Conservation (phyloP, 2,113 vertebrate genomes). For the Zapornia atra region DNA sequence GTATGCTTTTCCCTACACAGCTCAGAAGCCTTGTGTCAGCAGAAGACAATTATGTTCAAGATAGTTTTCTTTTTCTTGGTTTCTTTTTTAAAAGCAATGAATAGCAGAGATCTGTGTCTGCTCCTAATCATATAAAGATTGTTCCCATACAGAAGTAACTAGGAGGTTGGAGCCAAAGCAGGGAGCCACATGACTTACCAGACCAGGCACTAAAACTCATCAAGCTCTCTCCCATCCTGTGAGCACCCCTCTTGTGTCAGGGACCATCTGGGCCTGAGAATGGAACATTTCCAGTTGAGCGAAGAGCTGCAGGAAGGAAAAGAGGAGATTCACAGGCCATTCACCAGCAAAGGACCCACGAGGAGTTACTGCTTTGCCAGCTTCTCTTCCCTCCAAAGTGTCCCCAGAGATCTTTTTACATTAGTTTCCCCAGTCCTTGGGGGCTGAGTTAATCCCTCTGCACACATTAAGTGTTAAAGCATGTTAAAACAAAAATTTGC, state of each 20-base stretch:
- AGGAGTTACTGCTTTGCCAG: neutral
- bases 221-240: neutral
- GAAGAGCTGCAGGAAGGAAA: neutral
- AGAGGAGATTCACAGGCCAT: neutral
- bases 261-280: neutral
- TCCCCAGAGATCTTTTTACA: neutral
- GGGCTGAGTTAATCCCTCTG: neutral
- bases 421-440: neutral
- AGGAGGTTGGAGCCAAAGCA: neutral
- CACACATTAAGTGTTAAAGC: neutral
- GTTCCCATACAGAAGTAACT: neutral
- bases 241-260: neutral
- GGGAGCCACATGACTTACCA: neutral
- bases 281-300: neutral
- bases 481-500: neutral
- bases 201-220: neutral
- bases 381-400: neutral
- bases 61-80: neutral
- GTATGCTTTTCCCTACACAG: neutral
- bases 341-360: neutral
- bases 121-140: neutral
- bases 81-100: neutral
- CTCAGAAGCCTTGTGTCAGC: neutral
- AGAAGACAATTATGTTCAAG: neutral
- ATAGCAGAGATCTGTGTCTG: neutral